Evolutionary conservation across 2,113 vertebrate species (phyloP), one percentile per base, ranked within the genome.

Genomic region (Hippocampus barbouri): DNA sequence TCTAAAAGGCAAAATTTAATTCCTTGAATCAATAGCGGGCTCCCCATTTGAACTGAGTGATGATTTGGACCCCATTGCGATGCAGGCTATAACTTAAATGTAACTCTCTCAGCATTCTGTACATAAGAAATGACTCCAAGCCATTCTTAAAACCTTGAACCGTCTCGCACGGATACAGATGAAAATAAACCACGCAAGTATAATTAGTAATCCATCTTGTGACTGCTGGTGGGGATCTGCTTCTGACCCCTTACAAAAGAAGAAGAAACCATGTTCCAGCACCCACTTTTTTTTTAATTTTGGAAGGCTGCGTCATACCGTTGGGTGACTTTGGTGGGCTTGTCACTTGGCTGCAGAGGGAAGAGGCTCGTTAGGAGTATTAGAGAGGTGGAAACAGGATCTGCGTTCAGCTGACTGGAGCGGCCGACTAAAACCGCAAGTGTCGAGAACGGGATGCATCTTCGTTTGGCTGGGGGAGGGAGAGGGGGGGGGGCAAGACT

Each of bases 351-450:
- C 83, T 77, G 81, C 66, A 25, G 75, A 76, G 82, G 89, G 85
- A 88, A 86, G 84, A 81, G 85, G 81, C 88, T 91, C 89, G 88
- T 91, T 91, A 91, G 89, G 80, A 86, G 85, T 73, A 90, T 92
- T 91, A 90, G 85, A 86, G 77, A 61, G 72, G 71, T 16, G 81
- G 92, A 90, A 91, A 92, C 86, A 67, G 72, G 87, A 93, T 90
- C 87, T 56, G 77, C 23, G 82, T 85, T 87, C 87, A 87, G 88
- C 89, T 89, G 91, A 88, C 85, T 85, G 66, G 65, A 54, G 75
- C 82, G 66, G 69, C 74, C 49, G 25, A 74, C 77, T 77, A 62
- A 71, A 77, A 83, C 85, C 86, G 89, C 89, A 87, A 87, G 87
- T 80, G 86, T 87, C 73, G 76, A 87, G 83, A 88, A 90, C 77